Evolutionary conservation across 2,888 invertebrate species (phyloP), one percentile per base, ranked within the genome.

Genomic region (Camponotus fellah): DNA sequence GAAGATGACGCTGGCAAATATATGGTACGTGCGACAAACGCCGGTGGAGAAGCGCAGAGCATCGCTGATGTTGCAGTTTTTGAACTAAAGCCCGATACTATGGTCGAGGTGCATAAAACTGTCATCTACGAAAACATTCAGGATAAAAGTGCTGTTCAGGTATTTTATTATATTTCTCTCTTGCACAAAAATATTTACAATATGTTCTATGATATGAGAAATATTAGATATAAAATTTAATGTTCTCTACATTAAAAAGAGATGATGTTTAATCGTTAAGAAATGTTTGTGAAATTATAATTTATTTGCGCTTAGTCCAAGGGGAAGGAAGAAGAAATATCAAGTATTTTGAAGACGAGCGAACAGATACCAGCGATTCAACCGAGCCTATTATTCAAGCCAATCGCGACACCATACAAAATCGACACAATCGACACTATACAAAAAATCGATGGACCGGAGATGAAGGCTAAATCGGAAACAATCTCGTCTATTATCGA

Each of bases 11-110:
- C 96, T 81, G 98, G 98, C 72, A 97, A 97, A 91, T 97, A 97
- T 91, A 97, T 97, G 96, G 97, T 97, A 17, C 96, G 96, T 88
- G 97, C 97, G 12, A 96, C 96, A 0, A 98, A 98, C 93, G 96
- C 96, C 74, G 97, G 97, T 26, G 97, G 97, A n/a, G 97, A 97
- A 95, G 97, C 97, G n/a, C 96, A 97, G 93, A 97, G 97, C 94
- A 97, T 97, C 87, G 97, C 97, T 10, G 97, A 97, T 92, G 97
- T 98, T 89, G 96, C 97, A 82, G 97, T 98, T 53, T 96, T 97
- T 86, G 97, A 97, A 91, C 96, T 97, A 74, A 96, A 96, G 6
- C 97, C 96, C 0, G 96, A 97, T 87, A 96, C 96, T 17, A 96
- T 96, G 96, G 95, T 96, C 21, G 97, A 97, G 94, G 96, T 96